These are phyloP conservation scores for Aphidius colemani DNA, from an alignment of 2,888 invertebrate species.

Conservation along the genomic window DNA sequence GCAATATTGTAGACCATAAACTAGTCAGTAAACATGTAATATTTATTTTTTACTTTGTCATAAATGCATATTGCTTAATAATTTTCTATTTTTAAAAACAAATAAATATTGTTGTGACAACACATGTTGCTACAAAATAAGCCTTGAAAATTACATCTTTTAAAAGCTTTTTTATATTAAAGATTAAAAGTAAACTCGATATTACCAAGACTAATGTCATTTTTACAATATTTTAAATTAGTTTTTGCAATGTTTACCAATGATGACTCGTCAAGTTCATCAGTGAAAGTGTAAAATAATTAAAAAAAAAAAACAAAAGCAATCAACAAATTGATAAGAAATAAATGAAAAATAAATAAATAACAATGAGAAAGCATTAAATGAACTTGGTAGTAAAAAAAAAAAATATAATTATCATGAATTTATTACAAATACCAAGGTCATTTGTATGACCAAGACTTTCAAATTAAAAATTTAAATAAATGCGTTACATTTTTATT, in stretches of 20 bases:
- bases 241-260: not conserved
- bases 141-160: too few relatives aligned
- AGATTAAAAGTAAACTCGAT: too few relatives aligned
- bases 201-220: not conserved
- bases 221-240: not conserved
- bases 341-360: not conserved
- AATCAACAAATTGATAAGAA: not conserved
- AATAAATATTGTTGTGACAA: too few relatives aligned
- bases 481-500: conserved; percentile 12
- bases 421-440: conserved; percentile 27
- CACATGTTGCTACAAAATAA: too few relatives aligned
- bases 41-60: too few relatives aligned
- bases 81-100: too few relatives aligned
- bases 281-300: not conserved
- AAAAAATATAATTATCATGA: not conserved
- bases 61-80: too few relatives aligned
- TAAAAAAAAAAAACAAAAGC: not conserved
- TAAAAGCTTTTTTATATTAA: too few relatives aligned
- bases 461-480: conserved; percentile 25
- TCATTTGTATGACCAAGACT: conserved; percentile 34
- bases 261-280: not conserved
- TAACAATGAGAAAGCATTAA: conserved; percentile 17
- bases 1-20: too few relatives aligned
- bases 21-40: too few relatives aligned
- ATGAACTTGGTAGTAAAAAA: not conserved